phyloP scores from a whole-genome alignment of 2,797 vertebrate species.

The Balearica regulorum region DNA sequence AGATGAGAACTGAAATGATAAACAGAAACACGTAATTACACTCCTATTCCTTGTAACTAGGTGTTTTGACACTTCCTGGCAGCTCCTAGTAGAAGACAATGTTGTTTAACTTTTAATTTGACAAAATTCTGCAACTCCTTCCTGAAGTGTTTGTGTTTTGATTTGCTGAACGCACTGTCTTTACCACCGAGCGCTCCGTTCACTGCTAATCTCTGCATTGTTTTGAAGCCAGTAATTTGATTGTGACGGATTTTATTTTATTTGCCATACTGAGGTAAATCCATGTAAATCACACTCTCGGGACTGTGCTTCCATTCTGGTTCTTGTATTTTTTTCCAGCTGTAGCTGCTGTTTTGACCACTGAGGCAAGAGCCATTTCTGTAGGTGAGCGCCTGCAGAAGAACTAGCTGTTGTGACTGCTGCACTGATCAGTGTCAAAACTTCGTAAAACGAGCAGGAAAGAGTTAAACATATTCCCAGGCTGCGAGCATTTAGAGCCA shows the following conservation, averaged over 20 bases:
- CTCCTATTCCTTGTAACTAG: slow-evolving; percentile 64
- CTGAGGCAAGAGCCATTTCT: background rate
- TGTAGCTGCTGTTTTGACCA: background rate
- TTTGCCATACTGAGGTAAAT: slow-evolving; percentile 14
- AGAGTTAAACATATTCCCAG: slow-evolving; percentile 4
- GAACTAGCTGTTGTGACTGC: background rate
- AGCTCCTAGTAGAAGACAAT: slow-evolving; percentile 63
- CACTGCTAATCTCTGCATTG: background rate
- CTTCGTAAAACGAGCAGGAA: background rate
- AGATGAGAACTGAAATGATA: slow-evolving; percentile 60
- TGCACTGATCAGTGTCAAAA: background rate
- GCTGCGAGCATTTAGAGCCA: background rate
- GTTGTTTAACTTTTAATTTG: slow-evolving; percentile 72
- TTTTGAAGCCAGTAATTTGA: slow-evolving; percentile 37
- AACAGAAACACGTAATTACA: slow-evolving; percentile 73
- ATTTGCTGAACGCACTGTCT: slow-evolving; percentile 22
- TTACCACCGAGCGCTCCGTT: background rate
- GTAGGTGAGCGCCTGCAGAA: background rate
- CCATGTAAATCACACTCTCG: background rate
- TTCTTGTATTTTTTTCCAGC: background rate
- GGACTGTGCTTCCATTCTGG: background rate
- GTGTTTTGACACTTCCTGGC: slow-evolving; percentile 74
- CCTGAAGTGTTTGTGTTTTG: slow-evolving; percentile 53
- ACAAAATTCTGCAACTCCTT: slow-evolving; percentile 62
- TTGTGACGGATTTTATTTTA: slow-evolving; percentile 25